Percentiles rank a stretch among this genome's conserved stretches.
phyloP scores from a whole-genome alignment of 1,140 invertebrate species.

The Drosophila kanapiae region DNA sequence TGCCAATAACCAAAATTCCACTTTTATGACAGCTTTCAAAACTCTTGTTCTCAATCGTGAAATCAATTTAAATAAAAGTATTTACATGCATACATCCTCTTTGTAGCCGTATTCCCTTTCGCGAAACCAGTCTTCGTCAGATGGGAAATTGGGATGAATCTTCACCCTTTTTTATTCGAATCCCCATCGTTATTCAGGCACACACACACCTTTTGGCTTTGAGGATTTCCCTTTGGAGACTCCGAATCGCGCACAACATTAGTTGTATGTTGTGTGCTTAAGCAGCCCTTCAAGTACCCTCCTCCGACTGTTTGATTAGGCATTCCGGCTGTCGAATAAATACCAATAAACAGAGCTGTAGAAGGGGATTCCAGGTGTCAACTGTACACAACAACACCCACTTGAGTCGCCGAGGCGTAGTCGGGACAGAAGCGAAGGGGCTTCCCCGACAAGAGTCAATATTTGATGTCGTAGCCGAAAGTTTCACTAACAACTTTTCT shows the following conservation, averaged over 20 bases:
- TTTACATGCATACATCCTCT: background rate
- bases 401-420: slow-evolving; percentile 49
- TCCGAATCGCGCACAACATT: slow-evolving; percentile 44
- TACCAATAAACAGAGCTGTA: slow-evolving; percentile 66
- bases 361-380: slow-evolving; percentile 65
- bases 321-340: slow-evolving; percentile 77
- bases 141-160: background rate
- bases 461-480: slow-evolving; percentile 68
- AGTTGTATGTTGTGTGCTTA: slow-evolving; percentile 42
- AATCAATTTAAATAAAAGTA: slow-evolving; percentile 11
- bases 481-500: slow-evolving; percentile 70
- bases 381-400: slow-evolving; percentile 74
- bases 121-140: background rate
- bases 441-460: slow-evolving; percentile 63
- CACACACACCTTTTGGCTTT: slow-evolving; percentile 16
- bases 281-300: slow-evolving; percentile 49
- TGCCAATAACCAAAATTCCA: too few relatives aligned
- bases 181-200: slow-evolving; percentile 6
- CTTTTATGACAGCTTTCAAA: too few relatives aligned
- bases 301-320: slow-evolving; percentile 71
- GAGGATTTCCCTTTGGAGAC: slow-evolving; percentile 12
- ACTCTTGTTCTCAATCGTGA: background rate
- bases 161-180: background rate
- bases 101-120: background rate
- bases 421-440: background rate